Conservation (phyloP, 2,113 vertebrate species). For the Phoenicopterus ruber region DNA sequence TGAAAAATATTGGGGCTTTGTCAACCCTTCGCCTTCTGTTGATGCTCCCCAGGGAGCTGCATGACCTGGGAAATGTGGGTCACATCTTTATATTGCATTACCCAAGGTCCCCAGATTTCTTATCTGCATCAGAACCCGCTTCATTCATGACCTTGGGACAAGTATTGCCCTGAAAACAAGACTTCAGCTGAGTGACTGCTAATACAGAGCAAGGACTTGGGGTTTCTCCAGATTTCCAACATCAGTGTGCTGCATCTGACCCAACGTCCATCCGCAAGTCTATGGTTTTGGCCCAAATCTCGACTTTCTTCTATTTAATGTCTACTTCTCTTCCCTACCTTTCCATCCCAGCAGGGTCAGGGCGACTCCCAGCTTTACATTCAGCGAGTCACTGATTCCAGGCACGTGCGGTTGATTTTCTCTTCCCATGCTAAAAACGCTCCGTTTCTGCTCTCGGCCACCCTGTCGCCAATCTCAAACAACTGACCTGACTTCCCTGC, state of each 20-base stretch:
- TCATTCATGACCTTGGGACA: background rate
- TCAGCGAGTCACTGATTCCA: background rate
- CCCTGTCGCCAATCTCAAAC: background rate
- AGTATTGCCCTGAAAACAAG: background rate
- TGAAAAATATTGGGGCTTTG: background rate
- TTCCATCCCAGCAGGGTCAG: background rate
- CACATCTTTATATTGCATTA: background rate
- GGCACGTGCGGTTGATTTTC: accelerated
- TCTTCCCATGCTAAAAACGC: background rate
- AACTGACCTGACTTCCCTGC: background rate
- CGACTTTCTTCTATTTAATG: background rate
- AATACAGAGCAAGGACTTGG: background rate
- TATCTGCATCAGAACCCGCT: background rate
- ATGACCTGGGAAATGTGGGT: accelerated
- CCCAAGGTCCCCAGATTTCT: background rate
- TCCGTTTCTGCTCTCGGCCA: background rate
- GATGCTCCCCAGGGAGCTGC: background rate
- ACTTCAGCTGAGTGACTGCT: background rate
- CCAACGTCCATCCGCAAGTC: accelerated
- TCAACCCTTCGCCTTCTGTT: background rate
- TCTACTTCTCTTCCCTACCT: background rate
- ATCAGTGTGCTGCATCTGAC: background rate
- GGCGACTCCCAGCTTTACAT: background rate
- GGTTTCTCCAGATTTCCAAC: background rate
- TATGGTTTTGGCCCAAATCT: background rate